Base-by-base conservation (phyloP, 2,888 invertebrate species). In the Spicauda simplicius region DNA sequence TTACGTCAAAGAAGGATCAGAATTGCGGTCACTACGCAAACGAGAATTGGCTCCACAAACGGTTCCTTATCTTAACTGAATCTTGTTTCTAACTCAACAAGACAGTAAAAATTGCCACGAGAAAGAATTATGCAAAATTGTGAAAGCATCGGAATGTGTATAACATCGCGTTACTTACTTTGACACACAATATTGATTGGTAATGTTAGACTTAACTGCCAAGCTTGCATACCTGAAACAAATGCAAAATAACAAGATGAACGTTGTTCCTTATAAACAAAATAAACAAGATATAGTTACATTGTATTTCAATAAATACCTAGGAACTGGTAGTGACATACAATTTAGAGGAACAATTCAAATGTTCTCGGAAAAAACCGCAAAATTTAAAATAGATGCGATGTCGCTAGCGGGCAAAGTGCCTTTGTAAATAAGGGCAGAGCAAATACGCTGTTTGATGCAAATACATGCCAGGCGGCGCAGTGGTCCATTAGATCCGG, bases 401-500 rank as follows among this genome's bases (percentile, higher is more conserved):
- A 37, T 4, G 37, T 37, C 37, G 12, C 37, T 0, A 37, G 37
- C 12, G 12, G 37, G 4, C 12, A 37, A 11, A 37, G 12, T 37
- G 12, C 37, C 12, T 12, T 12, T 16, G n/a, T 5, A 48, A 5
- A 48, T 2, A n/a, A n/a, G 16, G n/a, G n/a, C 2, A 16, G 14
- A 33, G 25, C 19, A 53, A 52, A 56, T 19, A 45, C 52, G 33
- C 25, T 58, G 58, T 37, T 18, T 41, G 57, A 52, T 52, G 52
- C 50, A 63, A 56, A 56, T n/a, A 54, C 50, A 12, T n/a, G n/a
- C 25, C 58, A 53, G 58, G 37, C 54, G 12, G 41, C 37, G 64
- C 25, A 16, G 53, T 52, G 25, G 57, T 52, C 53, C 54, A 59
- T 53, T 61, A 69, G 73, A 71, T 71, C 74, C 71, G 74, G 72